Conservation (phyloP, 53 echinoderm and acorn worm species). For the Stichopus horrens region DNA sequence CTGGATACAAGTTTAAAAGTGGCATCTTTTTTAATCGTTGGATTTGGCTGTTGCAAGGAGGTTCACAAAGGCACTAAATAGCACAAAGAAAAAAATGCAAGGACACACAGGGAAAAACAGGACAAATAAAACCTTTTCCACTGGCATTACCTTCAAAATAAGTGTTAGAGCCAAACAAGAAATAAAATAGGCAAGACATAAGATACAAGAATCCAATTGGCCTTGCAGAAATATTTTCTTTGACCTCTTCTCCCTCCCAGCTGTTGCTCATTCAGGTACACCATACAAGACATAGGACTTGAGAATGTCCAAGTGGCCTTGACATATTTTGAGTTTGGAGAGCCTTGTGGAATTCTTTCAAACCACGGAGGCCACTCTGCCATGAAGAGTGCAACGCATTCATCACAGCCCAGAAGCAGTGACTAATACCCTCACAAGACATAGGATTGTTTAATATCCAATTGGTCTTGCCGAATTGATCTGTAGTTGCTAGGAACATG, state of each 20-base stretch:
- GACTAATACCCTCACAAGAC: constrained; percentile 33
- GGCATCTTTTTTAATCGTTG: no score
- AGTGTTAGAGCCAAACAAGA: neutral
- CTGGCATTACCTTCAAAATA: neutral
- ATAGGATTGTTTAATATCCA: constrained; percentile 43
- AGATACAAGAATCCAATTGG: neutral
- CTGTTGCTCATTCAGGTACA: neutral
- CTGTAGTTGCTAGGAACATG: neutral
- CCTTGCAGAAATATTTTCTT: constrained; percentile 1
- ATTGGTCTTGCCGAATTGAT: constrained; percentile 46
- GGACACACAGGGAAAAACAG: no score
- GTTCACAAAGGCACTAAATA: no score
- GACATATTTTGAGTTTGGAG: neutral
- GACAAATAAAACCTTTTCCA: no score
- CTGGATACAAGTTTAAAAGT: no score
- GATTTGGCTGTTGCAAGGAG: no score
- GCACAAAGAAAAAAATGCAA: no score
- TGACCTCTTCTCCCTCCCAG: neutral
- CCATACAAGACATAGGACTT: constrained; percentile 41
- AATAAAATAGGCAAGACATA: neutral
- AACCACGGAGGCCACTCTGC: neutral
- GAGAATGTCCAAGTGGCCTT: constrained; percentile 49
- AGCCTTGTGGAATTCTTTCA: neutral
- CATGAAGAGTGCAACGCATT: no score
- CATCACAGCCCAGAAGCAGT: neutral